Conservation (phyloP, 2,888 invertebrate genomes). For the Torymus auratus region DNA sequence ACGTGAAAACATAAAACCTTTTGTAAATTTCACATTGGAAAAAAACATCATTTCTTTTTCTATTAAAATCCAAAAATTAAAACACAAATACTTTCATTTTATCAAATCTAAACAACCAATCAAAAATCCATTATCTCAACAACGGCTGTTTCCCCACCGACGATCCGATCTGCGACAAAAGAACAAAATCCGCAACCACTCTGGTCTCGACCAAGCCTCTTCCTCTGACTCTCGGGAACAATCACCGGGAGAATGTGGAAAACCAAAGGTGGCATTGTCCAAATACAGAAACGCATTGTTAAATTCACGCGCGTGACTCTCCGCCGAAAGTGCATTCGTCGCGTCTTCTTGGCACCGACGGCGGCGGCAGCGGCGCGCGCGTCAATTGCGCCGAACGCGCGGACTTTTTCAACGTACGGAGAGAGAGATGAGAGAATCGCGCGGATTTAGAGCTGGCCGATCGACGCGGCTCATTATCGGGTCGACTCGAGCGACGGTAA, state of each 20-base stretch:
- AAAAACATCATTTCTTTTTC: too few species aligned
- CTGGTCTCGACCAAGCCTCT: too few species aligned
- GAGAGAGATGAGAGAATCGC: conserved; percentile 14
- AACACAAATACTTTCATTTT: too few species aligned
- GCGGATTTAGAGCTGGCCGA: conserved; percentile 10
- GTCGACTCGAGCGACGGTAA: neutral
- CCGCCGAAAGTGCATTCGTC: neutral
- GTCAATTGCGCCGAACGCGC: neutral
- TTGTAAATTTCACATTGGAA: too few species aligned
- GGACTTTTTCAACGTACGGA: neutral
- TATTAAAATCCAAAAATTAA: too few species aligned
- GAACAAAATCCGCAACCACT: too few species aligned
- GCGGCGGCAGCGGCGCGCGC: neutral
- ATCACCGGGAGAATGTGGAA: too few species aligned
- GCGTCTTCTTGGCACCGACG: too few species aligned
- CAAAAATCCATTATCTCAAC: conserved; percentile 2
- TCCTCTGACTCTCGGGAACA: too few species aligned
- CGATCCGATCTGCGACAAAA: neutral
- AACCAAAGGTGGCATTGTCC: neutral
- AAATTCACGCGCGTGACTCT: neutral
- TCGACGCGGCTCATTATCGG: neutral
- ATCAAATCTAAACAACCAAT: neutral
- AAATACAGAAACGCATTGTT: conserved; percentile 17
- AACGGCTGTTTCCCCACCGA: neutral
- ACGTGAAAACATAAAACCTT: too few species aligned